phyloP scores from a whole-genome alignment of 2,797 vertebrate genomes.

The Mormyrus hasselquistii region DNA sequence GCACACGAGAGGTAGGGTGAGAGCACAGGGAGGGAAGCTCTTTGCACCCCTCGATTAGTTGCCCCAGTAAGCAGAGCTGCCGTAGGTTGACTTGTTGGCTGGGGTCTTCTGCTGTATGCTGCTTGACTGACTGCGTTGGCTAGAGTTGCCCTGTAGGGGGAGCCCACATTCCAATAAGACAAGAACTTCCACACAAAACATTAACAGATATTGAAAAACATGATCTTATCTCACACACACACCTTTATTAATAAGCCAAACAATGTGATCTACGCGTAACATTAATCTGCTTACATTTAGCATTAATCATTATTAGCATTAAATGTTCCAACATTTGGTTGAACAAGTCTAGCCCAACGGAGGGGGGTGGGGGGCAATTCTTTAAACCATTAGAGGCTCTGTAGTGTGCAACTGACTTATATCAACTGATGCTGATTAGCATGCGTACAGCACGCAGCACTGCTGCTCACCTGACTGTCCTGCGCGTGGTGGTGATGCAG shows the following conservation, averaged over 20 bases:
- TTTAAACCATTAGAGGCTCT: neutral
- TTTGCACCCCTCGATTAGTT: conserved; percentile 62
- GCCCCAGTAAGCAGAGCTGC: conserved; percentile 92
- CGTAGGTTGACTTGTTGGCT: conserved; percentile 85
- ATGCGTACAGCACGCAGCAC: neutral
- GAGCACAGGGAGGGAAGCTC: conserved; percentile 34
- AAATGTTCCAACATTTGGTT: neutral
- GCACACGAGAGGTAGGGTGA: conserved; percentile 37
- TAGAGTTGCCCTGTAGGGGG: conserved; percentile 72
- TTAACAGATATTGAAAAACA: neutral
- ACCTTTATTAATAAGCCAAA: neutral
- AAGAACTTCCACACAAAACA: neutral
- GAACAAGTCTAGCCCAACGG: neutral
- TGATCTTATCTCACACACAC: neutral
- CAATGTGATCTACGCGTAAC: neutral
- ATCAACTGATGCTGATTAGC: neutral
- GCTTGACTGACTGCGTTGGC: conserved; percentile 83
- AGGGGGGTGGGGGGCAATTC: neutral
- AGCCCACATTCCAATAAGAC: conserved; percentile 9
- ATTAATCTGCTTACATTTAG: neutral
- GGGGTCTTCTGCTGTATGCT: conserved; percentile 93
- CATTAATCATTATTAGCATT: neutral
- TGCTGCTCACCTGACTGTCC: conserved; percentile 77
- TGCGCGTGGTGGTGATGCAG: conserved; percentile 91
- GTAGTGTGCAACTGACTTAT: neutral